phyloP scores from a whole-genome alignment of 2,113 vertebrate genomes.

The Psophia crepitans region DNA sequence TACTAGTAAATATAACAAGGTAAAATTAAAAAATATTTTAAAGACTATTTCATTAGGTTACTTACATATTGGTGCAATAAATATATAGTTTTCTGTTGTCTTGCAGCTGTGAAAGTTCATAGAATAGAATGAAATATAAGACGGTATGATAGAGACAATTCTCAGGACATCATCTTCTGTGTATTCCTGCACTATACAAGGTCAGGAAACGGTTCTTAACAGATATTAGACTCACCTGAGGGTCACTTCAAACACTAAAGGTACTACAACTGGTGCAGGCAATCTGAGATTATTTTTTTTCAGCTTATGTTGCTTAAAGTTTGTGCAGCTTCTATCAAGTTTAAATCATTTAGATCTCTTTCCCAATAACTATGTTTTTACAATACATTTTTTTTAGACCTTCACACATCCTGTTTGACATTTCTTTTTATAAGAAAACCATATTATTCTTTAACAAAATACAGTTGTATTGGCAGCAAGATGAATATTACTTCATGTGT shows the following conservation, averaged over 20 bases:
- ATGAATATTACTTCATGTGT: background rate
- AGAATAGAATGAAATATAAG: background rate
- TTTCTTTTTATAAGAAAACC: background rate
- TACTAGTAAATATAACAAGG: background rate
- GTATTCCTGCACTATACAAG: background rate
- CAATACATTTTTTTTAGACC: background rate
- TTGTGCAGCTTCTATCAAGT: background rate
- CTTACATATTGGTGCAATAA: background rate
- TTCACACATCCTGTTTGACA: background rate
- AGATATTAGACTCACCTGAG: background rate
- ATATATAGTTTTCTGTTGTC: background rate
- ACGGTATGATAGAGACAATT: background rate
- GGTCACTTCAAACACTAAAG: background rate
- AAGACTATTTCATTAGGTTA: background rate
- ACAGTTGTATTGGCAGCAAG: background rate
- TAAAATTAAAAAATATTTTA: background rate
- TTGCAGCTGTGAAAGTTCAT: background rate
- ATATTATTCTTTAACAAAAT: background rate
- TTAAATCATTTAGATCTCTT: background rate
- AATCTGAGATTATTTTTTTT: background rate
- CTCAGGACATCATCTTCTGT: background rate
- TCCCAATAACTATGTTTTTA: background rate
- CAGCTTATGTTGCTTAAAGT: background rate
- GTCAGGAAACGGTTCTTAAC: background rate
- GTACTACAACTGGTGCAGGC: accelerated